Conservation (phyloP, 2,888 invertebrate genomes). For the Entomobrya proxima region DNA sequence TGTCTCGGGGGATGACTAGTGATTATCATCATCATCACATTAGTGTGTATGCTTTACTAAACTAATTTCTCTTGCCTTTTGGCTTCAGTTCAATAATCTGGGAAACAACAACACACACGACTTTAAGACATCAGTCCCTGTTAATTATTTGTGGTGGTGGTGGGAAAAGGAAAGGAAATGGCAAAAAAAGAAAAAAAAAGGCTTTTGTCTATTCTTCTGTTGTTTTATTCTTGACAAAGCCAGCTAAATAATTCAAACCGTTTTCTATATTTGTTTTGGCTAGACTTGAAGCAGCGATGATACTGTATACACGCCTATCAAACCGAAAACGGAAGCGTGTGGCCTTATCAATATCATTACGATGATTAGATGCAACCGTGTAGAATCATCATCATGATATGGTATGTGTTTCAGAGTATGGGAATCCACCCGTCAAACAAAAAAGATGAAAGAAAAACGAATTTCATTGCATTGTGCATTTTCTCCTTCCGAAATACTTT, state of each 20-base stretch:
- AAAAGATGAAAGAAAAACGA: not conserved
- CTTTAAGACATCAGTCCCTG: constrained; percentile 46
- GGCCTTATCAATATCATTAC: not conserved
- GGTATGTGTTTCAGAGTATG: not conserved
- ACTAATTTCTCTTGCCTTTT: constrained; percentile 21
- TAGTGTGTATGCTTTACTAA: not conserved
- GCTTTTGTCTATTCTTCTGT: not conserved
- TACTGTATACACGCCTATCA: not conserved
- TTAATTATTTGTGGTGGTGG: constrained; percentile 42
- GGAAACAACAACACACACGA: constrained; percentile 33
- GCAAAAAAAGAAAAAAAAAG: not conserved
- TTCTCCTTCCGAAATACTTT: constrained; percentile 8
- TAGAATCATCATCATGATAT: not conserved
- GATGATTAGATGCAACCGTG: constrained; percentile 12
- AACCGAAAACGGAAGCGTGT: not conserved
- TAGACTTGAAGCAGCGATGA: not conserved
- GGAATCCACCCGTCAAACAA: not conserved
- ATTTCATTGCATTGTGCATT: constrained; percentile 13
- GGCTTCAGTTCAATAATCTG: constrained; percentile 59
- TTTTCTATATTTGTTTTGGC: not conserved
- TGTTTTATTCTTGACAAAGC: not conserved
- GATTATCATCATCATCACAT: not conserved
- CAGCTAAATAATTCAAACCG: not conserved
- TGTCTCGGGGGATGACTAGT: not conserved
- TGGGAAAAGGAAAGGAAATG: not conserved